phyloP scores from a whole-genome alignment of 30 jellyfish, hydroid and myxozoan genomes.

The Clytia hemisphaerica region DNA sequence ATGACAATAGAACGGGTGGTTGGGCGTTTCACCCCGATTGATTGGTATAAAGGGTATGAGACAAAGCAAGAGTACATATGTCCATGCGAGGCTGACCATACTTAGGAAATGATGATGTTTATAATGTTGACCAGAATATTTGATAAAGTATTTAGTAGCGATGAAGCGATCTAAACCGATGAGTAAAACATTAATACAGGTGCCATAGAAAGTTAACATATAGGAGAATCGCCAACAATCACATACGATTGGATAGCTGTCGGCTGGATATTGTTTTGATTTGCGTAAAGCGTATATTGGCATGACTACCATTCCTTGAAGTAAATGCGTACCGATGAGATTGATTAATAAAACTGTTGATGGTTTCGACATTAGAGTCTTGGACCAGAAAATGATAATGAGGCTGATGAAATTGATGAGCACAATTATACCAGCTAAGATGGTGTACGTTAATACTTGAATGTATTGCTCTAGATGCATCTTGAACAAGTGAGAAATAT shows the following conservation, averaged over 20 bases:
- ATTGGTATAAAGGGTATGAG: slow-evolving; percentile 26
- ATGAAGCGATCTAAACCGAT: slow-evolving; percentile 29
- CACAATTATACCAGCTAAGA: background rate
- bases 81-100: slow-evolving; percentile 16
- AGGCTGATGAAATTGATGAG: slow-evolving; percentile 1
- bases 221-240: slow-evolving; percentile 31
- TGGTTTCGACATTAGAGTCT: slow-evolving; percentile 9
- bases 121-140: background rate
- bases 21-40: background rate
- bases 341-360: slow-evolving; percentile 1
- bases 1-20: slow-evolving; percentile 7
- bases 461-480: no score
- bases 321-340: slow-evolving; percentile 24
- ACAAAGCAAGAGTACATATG: slow-evolving; percentile 4
- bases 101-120: background rate
- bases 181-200: slow-evolving; percentile 24
- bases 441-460: slow-evolving; percentile 5
- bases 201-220: slow-evolving; percentile 33
- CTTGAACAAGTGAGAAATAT: background rate
- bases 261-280: background rate
- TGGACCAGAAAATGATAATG: slow-evolving; percentile 1
- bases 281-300: slow-evolving; percentile 23
- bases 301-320: slow-evolving; percentile 33
- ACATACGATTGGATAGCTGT: slow-evolving; percentile 10
- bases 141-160: slow-evolving; percentile 7